A percentile compares a stretch with the other conserved stretches of the same genome.
phyloP scores from a whole-genome alignment of 2,113 vertebrate genomes.

The Toxotes jaculatrix region DNA sequence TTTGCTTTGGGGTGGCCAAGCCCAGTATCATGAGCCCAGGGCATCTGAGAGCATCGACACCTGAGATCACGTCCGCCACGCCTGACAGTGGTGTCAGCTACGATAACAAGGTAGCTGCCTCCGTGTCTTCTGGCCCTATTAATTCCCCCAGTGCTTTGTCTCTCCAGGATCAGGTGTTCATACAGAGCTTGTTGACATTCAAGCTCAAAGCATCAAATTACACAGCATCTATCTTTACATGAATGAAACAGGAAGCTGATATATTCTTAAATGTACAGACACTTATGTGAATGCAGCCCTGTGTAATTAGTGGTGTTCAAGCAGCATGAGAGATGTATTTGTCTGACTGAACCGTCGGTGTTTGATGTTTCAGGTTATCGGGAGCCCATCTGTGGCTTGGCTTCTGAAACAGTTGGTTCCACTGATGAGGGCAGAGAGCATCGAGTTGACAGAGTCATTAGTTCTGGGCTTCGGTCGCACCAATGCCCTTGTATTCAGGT shows the following conservation, averaged over 20 bases:
- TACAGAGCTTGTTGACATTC: constrained; percentile 62
- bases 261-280: constrained; percentile 27
- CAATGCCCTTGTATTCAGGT: constrained; percentile 98
- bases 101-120: constrained; percentile 95
- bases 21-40: constrained; percentile 98
- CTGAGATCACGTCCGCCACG: constrained; percentile 93
- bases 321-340: constrained; percentile 7
- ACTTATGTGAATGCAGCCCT: not conserved
- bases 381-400: constrained; percentile 94
- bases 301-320: constrained; percentile 50
- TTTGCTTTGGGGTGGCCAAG: constrained; percentile 96
- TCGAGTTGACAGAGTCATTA: constrained; percentile 97
- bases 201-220: constrained; percentile 57
- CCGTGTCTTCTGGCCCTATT: constrained; percentile 28
- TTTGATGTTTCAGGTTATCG: constrained; percentile 88
- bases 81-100: constrained; percentile 92
- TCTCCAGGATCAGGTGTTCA: constrained; percentile 65
- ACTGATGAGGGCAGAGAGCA: constrained; percentile 97
- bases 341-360: constrained; percentile 30
- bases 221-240: constrained; percentile 43
- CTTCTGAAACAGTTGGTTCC: constrained; percentile 97
- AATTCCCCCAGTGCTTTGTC: constrained; percentile 52
- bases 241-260: constrained; percentile 40
- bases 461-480: constrained; percentile 97
- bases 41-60: constrained; percentile 94